phyloP scores from a whole-genome alignment of 92 coral and sea anemone genomes.

The Metridium senile region DNA sequence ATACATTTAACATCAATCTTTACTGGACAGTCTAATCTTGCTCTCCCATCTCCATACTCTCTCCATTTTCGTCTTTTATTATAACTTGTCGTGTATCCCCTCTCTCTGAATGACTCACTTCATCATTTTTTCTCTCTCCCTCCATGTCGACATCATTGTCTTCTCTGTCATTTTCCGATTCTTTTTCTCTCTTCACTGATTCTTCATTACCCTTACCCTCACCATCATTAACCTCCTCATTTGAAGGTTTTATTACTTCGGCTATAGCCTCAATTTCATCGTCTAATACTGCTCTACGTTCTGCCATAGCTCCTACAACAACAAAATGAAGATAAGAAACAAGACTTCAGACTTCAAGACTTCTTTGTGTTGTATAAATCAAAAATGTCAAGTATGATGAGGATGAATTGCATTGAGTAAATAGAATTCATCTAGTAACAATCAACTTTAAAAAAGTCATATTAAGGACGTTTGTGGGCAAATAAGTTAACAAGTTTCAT shows the following conservation, averaged over 20 bases:
- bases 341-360: not conserved
- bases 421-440: too few relatives aligned
- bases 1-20: not conserved
- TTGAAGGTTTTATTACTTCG: slow-evolving; percentile 63
- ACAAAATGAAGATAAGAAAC: not conserved
- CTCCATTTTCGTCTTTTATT: slow-evolving; percentile 40
- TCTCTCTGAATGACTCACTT: slow-evolving; percentile 9
- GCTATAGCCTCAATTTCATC: slow-evolving; percentile 75
- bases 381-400: too few relatives aligned
- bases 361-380: not conserved
- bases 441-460: too few relatives aligned
- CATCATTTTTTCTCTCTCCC: slow-evolving; percentile 23
- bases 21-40: slow-evolving; percentile 23
- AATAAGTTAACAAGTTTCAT: too few relatives aligned
- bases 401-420: too few relatives aligned
- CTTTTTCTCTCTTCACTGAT: slow-evolving; percentile 16
- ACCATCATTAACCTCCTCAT: slow-evolving; percentile 72
- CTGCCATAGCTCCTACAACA: slow-evolving; percentile 83
- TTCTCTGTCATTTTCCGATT: slow-evolving; percentile 2
- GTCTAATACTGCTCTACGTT: slow-evolving; percentile 81
- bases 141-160: slow-evolving; percentile 64
- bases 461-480: too few relatives aligned
- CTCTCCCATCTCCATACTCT: slow-evolving; percentile 41
- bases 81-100: slow-evolving; percentile 42
- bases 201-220: slow-evolving; percentile 57